These are phyloP conservation scores for Pyrgus malvae DNA, from an alignment of 2,888 invertebrate genomes.

Conservation along the genomic window DNA sequence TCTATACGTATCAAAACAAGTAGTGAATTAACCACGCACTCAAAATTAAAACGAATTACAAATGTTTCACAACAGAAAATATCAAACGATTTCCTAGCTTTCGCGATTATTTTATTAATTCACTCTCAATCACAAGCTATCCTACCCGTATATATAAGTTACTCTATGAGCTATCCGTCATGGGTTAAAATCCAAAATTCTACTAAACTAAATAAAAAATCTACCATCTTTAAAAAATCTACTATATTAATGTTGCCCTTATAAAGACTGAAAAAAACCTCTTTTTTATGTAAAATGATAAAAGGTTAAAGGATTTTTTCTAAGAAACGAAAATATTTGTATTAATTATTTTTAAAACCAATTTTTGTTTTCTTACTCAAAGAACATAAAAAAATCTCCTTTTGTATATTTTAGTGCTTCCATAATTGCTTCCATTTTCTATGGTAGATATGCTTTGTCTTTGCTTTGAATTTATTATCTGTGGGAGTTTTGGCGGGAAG, in stretches of 20 bases:
- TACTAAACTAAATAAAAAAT: conserved; percentile 33
- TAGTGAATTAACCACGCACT: neutral
- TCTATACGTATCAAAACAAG: neutral
- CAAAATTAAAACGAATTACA: neutral
- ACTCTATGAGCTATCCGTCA: conserved; percentile 41
- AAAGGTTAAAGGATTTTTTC: too few species aligned
- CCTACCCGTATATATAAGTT: conserved; percentile 1
- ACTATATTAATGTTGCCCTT: conserved; percentile 30
- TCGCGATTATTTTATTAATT: conserved; percentile 35
- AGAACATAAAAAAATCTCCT: too few species aligned
- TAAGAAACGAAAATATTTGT: too few species aligned
- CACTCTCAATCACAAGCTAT: conserved; percentile 40
- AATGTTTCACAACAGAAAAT: neutral
- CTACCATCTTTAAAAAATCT: neutral
- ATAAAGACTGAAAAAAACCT: too few species aligned
- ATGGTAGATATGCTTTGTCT: too few species aligned
- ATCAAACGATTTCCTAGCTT: neutral
- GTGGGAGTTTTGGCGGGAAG: too few species aligned
- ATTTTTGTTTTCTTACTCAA: too few species aligned
- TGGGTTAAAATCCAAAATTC: conserved; percentile 57
- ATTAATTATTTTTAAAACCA: too few species aligned
- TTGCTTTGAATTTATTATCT: too few species aligned
- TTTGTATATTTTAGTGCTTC: too few species aligned
- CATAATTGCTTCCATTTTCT: too few species aligned
- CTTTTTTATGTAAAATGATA: too few species aligned